phyloP scores from a whole-genome alignment of 2,113 vertebrate species.

The Bufo bufo region DNA sequence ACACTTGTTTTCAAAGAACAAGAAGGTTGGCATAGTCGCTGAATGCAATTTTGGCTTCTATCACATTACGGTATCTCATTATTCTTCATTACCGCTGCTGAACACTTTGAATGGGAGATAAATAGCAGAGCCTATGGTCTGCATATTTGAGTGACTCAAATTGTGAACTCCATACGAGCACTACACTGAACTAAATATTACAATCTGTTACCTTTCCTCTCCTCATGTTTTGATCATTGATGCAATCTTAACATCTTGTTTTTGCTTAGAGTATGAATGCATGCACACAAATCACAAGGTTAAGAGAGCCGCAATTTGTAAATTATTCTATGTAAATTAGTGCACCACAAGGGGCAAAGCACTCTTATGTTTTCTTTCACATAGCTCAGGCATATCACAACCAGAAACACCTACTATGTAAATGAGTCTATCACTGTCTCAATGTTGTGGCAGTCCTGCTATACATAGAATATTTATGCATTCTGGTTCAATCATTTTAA shows the following conservation, averaged over 20 bases:
- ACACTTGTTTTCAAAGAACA: slow-evolving; percentile 35
- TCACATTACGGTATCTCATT: slow-evolving; percentile 44
- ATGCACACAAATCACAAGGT: slow-evolving; percentile 35
- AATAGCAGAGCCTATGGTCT: slow-evolving; percentile 48
- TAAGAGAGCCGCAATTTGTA: slow-evolving; percentile 9
- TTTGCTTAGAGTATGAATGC: slow-evolving; percentile 27
- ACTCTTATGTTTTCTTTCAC: background rate
- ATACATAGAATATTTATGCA: background rate
- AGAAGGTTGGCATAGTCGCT: background rate
- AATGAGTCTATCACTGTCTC: background rate
- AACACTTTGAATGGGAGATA: slow-evolving; percentile 51
- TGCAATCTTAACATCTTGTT: slow-evolving; percentile 40
- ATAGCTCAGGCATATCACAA: background rate
- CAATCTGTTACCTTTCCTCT: slow-evolving; percentile 49
- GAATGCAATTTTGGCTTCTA: slow-evolving; percentile 31
- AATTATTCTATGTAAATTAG: slow-evolving; percentile 20
- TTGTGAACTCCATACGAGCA: slow-evolving; percentile 28
- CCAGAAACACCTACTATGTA: background rate
- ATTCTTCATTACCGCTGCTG: slow-evolving; percentile 56
- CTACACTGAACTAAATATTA: slow-evolving; percentile 48
- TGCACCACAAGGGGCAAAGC: slow-evolving; percentile 8
- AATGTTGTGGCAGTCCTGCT: background rate
- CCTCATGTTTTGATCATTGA: slow-evolving; percentile 21
- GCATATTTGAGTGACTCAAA: slow-evolving; percentile 52
- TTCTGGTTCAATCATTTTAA: too few relatives aligned